A percentile compares a stretch with the other conserved stretches of the same genome.
Evolutionary conservation across 2,888 invertebrate species (phyloP).

Genomic region (Coelopa pilipes): DNA sequence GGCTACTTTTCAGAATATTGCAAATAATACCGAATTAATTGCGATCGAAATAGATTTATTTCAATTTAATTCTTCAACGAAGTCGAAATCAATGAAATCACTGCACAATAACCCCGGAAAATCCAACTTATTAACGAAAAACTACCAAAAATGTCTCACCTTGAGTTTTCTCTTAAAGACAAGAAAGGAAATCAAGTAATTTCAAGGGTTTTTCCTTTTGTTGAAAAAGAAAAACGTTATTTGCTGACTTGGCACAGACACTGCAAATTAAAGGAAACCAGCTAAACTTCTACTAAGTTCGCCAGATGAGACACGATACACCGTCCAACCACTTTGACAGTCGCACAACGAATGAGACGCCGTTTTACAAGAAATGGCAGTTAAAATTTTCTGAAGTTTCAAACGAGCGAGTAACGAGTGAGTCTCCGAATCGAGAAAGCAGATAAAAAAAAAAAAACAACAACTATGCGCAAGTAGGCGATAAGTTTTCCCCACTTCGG

Average conservation of each 20-base stretch:
- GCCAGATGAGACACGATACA: not conserved
- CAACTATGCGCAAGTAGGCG: conserved; percentile 13
- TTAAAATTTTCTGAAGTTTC: conserved; percentile 39
- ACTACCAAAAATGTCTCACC: conserved; percentile 33
- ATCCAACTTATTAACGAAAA: not conserved
- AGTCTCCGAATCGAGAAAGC: conserved; percentile 17
- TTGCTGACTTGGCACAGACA: conserved; percentile 39
- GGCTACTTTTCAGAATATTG: conserved; percentile 24
- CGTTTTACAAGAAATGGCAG: conserved; percentile 39
- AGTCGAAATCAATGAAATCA: too few species aligned
- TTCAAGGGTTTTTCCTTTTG: conserved; percentile 25
- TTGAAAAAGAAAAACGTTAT: conserved; percentile 22
- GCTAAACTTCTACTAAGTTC: conserved; percentile 24
- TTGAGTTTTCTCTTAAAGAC: conserved; percentile 29
- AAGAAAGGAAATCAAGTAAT: not conserved
- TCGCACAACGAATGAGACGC: conserved; percentile 50
- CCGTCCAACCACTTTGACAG: conserved; percentile 47
- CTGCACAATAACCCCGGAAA: too few species aligned
- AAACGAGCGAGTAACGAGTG: conserved; percentile 33
- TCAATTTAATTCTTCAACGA: not conserved
- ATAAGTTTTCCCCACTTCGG: conserved; percentile 11
- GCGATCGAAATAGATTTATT: not conserved
- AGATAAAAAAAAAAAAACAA: conserved; percentile 1
- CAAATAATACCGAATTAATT: not conserved
- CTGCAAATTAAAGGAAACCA: conserved; percentile 31